Conservation (phyloP, 2,888 invertebrate genomes). For the Pammene fasciana region DNA sequence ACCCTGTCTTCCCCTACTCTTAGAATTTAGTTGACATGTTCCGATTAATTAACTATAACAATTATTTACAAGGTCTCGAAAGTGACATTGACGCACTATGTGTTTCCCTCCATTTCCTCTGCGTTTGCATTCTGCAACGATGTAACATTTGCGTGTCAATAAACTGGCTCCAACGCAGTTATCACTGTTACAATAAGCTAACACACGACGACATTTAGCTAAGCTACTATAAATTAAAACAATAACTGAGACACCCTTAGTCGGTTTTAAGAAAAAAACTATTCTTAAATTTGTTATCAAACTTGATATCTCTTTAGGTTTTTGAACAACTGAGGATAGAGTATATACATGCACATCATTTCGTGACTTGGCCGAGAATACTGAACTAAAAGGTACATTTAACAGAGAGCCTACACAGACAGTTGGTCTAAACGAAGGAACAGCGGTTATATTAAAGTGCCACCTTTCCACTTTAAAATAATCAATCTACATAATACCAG, state of each 20-base stretch:
- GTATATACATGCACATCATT: conserved; percentile 67
- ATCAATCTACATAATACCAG: conserved; percentile 62
- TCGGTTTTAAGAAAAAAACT: conserved; percentile 51
- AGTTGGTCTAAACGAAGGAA: conserved; percentile 47
- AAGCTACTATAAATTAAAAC: conserved; percentile 64
- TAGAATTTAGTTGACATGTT: conserved; percentile 44
- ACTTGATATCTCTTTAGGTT: conserved; percentile 43
- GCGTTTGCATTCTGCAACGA: conserved; percentile 79
- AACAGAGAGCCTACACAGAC: conserved; percentile 48
- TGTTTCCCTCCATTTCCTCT: conserved; percentile 76
- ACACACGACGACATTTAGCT: conserved; percentile 75
- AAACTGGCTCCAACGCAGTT: conserved; percentile 52
- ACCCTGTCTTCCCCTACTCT: too few relatives aligned
- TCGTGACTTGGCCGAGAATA: conserved; percentile 15
- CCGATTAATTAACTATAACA: conserved; percentile 47
- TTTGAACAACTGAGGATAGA: conserved; percentile 52
- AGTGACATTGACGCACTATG: conserved; percentile 69
- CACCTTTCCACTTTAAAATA: conserved; percentile 59
- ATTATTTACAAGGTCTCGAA: conserved; percentile 61
- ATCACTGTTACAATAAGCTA: conserved; percentile 57
- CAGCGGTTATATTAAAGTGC: conserved; percentile 55
- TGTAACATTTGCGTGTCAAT: conserved; percentile 71
- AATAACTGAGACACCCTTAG: conserved; percentile 51
- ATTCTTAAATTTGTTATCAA: conserved; percentile 40
- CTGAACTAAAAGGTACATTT: conserved; percentile 20